Base-by-base conservation (phyloP, 2,888 invertebrate genomes). In the Tetragonula carbonaria region DNA sequence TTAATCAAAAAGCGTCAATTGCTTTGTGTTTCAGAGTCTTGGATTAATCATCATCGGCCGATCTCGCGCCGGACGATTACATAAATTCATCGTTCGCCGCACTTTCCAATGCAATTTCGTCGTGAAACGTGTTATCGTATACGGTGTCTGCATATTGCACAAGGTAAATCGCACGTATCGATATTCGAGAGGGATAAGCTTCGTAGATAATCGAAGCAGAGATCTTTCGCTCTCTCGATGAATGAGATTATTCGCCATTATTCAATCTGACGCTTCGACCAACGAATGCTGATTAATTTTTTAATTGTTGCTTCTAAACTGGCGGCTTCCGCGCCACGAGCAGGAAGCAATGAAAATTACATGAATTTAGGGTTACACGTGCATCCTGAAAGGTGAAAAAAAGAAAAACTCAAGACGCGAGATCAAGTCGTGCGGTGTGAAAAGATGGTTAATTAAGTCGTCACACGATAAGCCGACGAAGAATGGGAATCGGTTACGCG, bases 91-190 rank as follows among this genome's bases (percentile, higher is more conserved):
- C 72, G 82, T 80, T 53, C 45, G 74, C 74, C 74, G 59, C 63
- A 70, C 82, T 82, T 82, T 81, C 82, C 70, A 81, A 81, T 81
- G 57, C 38, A 81, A 51, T 70, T 74, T 71, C 53, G 68, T 45
- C 68, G 28, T 50, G 50, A 5, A 59, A 78, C 50, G 55, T 18
- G 57, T 50, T 33, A 57, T 73, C n/a, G 8, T 50, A 8, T 1
- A 45, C 1, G 5, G 33, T 33, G 33, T 33, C 33, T 33, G 33
- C 3, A 33, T 33, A 33, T 79, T 79, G 75, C 67, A 11, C 59
- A 79, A 78, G 51, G 3, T 51, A n/a, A 53, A 23, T 45, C 53
- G 63, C 18, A 55, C 11, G 33, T 45, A 45, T 33, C 76, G 38
- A 45, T 63, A 65, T 21, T 63, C 63, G n/a, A 51, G 71, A 70